Base-by-base conservation (phyloP, 1,140 invertebrate species). In the Rhopalosiphum padi region DNA sequence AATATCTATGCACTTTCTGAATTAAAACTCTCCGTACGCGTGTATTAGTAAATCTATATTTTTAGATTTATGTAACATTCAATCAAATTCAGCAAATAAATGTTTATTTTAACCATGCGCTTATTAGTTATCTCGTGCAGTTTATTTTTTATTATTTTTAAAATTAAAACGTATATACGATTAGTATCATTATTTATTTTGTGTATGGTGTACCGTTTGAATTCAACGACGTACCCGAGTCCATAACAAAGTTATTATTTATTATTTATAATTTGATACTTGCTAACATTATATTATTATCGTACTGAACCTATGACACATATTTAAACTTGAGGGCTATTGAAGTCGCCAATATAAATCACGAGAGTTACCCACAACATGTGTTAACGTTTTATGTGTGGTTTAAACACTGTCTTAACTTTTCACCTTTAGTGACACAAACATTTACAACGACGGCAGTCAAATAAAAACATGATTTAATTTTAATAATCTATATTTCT, bases 241-340 rank as follows among this genome's bases (percentile, higher is more conserved):
- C 60, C n/a, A 77, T 77, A 77, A 77, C 30, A n/a, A 77, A 77
- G 30, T 77, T 77, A n/a, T 77, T 77, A 77, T 77, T 77, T 77
- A 77, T 77, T 77, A 35, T 30, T 77, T n/a, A 77, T 77, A 77
- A 77, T 77, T 68, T 77, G 60, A 77, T 77, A 77, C 60, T n/a
- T 77, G n/a, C n/a, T n/a, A n/a, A n/a, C 15, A n/a, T n/a, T 77
- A n/a, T n/a, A 35, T 41, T 41, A 41, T 41, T 41, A 41, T 77
- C 60, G 11, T 77, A 77, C 60, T 77, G 60, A 77, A 77, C 60
- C 60, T 35, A 18, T 77, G 18, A 77, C 60, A 35, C n/a, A n/a
- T 77, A 77, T 77, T 77, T 77, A n/a, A n/a, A 77, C 60, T 18
- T n/a, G 1, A n/a, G 30, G 60, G 60, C 18, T 30, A 77, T 77